phyloP scores from a whole-genome alignment of 2,888 invertebrate genomes.

The Standfussiana lucernea region DNA sequence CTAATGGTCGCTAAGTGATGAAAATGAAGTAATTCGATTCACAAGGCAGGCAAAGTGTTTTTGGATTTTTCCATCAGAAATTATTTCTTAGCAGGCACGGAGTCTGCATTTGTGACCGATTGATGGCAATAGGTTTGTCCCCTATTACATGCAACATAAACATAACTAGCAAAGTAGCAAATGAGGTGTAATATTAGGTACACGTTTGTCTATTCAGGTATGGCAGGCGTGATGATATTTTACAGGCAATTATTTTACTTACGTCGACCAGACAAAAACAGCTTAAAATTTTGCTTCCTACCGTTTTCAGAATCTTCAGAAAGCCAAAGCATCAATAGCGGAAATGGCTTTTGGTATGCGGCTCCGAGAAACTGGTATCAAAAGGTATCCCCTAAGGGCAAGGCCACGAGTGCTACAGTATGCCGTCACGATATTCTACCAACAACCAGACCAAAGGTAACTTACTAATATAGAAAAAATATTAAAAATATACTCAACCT shows the following conservation, averaged over 20 bases:
- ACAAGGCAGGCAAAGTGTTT: not conserved
- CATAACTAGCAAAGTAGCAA: not conserved
- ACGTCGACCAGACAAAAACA: not conserved
- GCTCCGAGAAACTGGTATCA: conserved; percentile 97
- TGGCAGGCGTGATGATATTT: not conserved
- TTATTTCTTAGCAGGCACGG: not conserved
- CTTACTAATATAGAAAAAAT: not conserved
- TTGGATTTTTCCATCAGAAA: not conserved
- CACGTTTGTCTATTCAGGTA: not conserved
- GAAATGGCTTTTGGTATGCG: conserved; percentile 98
- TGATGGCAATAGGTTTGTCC: not conserved
- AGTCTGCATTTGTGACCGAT: not conserved
- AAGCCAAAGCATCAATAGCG: conserved; percentile 95
- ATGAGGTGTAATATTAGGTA: not conserved
- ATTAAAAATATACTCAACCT: not conserved
- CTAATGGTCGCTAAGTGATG: not conserved
- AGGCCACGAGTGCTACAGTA: conserved; percentile 96
- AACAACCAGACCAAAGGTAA: conserved; percentile 93
- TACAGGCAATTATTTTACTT: not conserved
- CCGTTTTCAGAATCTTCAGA: conserved; percentile 93
- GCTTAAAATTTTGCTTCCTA: not conserved
- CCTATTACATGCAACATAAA: not conserved
- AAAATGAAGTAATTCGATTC: not conserved
- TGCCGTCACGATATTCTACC: conserved; percentile 96
- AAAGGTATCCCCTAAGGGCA: conserved; percentile 95